A percentile compares a stretch with the other conserved stretches of the same genome.
phyloP scores from a whole-genome alignment of 2,113 vertebrate species.

The Pygoscelis adeliae region DNA sequence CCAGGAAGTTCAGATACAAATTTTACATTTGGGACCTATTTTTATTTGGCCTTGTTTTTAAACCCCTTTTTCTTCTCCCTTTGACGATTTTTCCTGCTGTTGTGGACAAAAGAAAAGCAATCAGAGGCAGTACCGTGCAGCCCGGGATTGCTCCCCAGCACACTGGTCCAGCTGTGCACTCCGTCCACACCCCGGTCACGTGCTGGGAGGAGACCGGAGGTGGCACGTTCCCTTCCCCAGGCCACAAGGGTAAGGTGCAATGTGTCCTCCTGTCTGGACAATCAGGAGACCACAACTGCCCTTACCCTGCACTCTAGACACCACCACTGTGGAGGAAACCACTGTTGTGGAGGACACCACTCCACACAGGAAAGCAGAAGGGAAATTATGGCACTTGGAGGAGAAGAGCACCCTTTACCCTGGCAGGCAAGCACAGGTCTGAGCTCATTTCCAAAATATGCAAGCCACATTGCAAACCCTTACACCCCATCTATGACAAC shows the following conservation, averaged over 20 bases:
- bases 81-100: constrained; percentile 6
- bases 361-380: neutral
- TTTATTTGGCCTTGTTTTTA: constrained; percentile 13
- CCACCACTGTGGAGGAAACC: neutral
- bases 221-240: neutral
- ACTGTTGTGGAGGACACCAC: neutral
- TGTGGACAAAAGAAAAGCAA: neutral
- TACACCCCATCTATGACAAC: too few species aligned
- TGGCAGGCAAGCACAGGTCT: neutral
- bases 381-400: neutral
- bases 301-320: neutral
- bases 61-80: neutral
- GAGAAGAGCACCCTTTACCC: neutral
- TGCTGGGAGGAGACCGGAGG: neutral
- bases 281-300: neutral
- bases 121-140: neutral
- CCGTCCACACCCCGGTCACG: fast-evolving
- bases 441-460: neutral
- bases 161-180: neutral
- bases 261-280: fast-evolving
- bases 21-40: neutral
- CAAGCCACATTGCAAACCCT: neutral
- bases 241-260: neutral
- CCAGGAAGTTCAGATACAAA: constrained; percentile 29
- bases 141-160: neutral